Evolutionary conservation across 1,140 invertebrate species (phyloP), one percentile per base, ranked within the genome.

Genomic region (Tetragonula clypearis): DNA sequence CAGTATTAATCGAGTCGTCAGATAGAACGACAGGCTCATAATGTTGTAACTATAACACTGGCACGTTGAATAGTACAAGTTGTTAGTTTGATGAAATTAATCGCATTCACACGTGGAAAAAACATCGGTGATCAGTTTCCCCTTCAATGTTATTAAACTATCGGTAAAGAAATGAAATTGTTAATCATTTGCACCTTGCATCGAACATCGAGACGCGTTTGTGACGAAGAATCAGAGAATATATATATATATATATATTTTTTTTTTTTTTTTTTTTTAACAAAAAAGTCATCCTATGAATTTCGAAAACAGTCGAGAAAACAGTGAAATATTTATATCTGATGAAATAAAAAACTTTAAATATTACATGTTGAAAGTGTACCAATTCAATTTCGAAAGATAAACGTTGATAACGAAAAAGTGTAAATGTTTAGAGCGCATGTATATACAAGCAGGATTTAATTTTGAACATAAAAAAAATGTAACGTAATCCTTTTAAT

Each of bases 1-100:
- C 85, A 86, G 85, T 86, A 41, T 86, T 72, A 76, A 83, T 86
- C 85, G 85, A 76, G 74, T 81, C 85, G 85, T 73, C 68, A 74
- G 55, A 78, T 78, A 49, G 81, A 72, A 84, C 84, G 77, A 84
- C 49, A 72, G 76, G 15, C 68, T 5, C 23, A 79, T 49, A 30
- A 72, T 84, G 60, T 84, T 72, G 49, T 73, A 56, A 82, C 66
- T 35, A 58, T 77, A 77, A n/a, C 9, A 75, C 62, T 19, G 35
- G 41, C 19, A 30, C 23, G 21, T 58, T 49, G 35, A 69, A 4
- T 19, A 17, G 17, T 15, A 30, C 15, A 14, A 1, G 26, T 55
- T 30, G 72, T 56, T n/a, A 49, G 56, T 62, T 72, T 19, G 6
- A 79, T 56, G 21, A 49, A 62, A 26, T 53, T 26, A 23, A 62